phyloP scores from a whole-genome alignment of 1,140 invertebrate species.

The Drosophila albomicans region DNA sequence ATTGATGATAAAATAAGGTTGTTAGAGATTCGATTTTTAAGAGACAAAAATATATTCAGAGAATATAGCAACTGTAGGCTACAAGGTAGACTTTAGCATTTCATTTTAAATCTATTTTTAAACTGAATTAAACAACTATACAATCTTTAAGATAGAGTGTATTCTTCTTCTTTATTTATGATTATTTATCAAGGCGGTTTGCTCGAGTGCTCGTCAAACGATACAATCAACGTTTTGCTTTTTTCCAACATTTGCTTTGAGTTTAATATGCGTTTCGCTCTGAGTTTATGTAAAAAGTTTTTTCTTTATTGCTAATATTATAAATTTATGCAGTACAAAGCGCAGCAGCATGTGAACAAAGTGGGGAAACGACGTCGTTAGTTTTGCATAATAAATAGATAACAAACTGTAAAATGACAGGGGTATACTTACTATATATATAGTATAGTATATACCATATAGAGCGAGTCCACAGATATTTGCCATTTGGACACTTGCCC shows the following conservation, averaged over 20 bases:
- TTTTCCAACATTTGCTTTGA: conserved; percentile 11
- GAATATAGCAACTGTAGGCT: too few species aligned
- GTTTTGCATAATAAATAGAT: conserved; percentile 66
- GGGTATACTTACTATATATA: not conserved
- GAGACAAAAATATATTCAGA: too few species aligned
- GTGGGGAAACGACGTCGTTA: conserved; percentile 47
- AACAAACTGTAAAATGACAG: conserved; percentile 45
- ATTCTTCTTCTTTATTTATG: not conserved
- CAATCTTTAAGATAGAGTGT: not conserved
- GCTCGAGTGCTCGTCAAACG: conserved; percentile 7
- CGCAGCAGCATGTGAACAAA: conserved; percentile 35
- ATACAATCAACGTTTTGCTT: conserved; percentile 34
- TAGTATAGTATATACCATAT: not conserved
- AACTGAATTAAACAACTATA: too few species aligned
- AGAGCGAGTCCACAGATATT: not conserved
- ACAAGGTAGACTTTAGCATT: too few species aligned
- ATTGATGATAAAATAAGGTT: too few species aligned
- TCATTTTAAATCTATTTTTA: too few species aligned
- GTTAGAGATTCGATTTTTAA: too few species aligned
- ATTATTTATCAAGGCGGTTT: conserved; percentile 21
- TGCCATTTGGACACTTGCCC: conserved; percentile 24
- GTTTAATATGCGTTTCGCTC: conserved; percentile 35
- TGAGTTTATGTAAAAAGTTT: conserved; percentile 61
- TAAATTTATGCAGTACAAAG: conserved; percentile 60
- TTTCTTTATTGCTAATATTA: conserved; percentile 44